Percentiles rank a stretch among this genome's conserved stretches.
phyloP scores from a whole-genome alignment of 1,140 invertebrate genomes.

The Drosophila ambigua region DNA sequence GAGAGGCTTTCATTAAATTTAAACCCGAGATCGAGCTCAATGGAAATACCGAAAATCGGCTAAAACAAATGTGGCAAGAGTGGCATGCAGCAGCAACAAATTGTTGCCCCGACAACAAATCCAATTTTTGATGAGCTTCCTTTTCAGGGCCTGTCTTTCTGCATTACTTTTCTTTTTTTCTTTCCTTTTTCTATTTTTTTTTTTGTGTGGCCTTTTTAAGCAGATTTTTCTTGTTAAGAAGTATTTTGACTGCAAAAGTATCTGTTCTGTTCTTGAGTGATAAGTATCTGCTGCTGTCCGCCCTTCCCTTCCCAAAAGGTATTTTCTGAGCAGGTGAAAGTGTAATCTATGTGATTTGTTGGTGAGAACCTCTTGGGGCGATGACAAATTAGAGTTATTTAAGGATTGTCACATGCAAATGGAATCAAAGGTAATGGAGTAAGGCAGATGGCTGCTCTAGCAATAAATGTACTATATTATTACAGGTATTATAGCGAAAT shows the following conservation, averaged over 20 bases:
- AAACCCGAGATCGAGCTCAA: conserved; percentile 51
- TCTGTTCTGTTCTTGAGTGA: no score
- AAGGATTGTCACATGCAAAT: no score
- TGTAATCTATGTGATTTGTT: no score
- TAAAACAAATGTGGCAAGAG: conserved; percentile 25
- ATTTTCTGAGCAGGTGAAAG: no score
- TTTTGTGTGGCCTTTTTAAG: conserved; percentile 39
- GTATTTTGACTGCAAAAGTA: conserved; percentile 5
- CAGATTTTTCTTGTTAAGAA: conserved; percentile 11
- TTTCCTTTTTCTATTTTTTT: conserved; percentile 3
- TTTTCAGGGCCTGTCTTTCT: neutral
- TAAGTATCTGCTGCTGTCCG: no score
- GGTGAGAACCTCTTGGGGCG: no score
- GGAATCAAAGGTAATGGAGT: no score
- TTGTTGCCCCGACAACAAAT: conserved; percentile 68
- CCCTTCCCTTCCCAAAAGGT: no score
- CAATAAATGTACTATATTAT: no score
- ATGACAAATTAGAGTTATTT: no score
- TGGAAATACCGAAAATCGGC: conserved; percentile 37
- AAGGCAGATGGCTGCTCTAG: no score
- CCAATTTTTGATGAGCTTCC: conserved; percentile 69
- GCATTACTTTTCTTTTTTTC: conserved; percentile 7
- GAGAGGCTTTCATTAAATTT: conserved; percentile 72
- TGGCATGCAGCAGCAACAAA: conserved; percentile 19
- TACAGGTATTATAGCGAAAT: no score